Percentiles rank a stretch among this genome's conserved stretches.
These are phyloP conservation scores for Vannuccia rotundouncinata DNA, from an alignment of 2,888 invertebrate genomes.

Conservation along the genomic window DNA sequence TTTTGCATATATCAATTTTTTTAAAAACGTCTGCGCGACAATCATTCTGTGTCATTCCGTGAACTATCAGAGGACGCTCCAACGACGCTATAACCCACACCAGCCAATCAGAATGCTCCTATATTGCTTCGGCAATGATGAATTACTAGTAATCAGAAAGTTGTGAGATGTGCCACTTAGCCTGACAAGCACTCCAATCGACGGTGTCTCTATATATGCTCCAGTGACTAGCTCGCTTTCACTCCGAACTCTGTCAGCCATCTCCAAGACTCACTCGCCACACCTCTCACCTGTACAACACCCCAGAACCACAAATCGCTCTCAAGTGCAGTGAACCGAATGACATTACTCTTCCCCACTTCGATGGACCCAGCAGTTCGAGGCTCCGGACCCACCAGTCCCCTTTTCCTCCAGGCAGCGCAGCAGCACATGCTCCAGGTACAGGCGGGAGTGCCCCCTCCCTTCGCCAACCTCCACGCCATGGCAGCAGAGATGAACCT, in stretches of 20 bases:
- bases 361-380: neutral
- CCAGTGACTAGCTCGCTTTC: too few species aligned
- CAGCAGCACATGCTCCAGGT: neutral
- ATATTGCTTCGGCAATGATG: neutral
- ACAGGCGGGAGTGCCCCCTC: neutral
- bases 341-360: neutral
- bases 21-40: neutral
- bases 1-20: too few species aligned
- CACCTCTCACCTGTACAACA: too few species aligned
- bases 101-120: neutral
- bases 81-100: neutral
- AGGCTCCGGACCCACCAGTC: neutral
- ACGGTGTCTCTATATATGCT: too few species aligned
- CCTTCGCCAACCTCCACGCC: neutral
- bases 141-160: neutral
- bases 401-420: neutral
- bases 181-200: neutral
- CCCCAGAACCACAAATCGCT: too few species aligned
- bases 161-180: neutral
- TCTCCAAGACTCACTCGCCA: too few species aligned
- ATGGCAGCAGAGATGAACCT: conserved; percentile 1
- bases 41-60: neutral
- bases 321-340: too few species aligned
- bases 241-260: too few species aligned
- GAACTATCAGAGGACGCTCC: neutral